Evolutionary conservation across 2,113 vertebrate species (phyloP), one percentile per base, ranked within the genome.

Genomic region (Labrus mixtus): DNA sequence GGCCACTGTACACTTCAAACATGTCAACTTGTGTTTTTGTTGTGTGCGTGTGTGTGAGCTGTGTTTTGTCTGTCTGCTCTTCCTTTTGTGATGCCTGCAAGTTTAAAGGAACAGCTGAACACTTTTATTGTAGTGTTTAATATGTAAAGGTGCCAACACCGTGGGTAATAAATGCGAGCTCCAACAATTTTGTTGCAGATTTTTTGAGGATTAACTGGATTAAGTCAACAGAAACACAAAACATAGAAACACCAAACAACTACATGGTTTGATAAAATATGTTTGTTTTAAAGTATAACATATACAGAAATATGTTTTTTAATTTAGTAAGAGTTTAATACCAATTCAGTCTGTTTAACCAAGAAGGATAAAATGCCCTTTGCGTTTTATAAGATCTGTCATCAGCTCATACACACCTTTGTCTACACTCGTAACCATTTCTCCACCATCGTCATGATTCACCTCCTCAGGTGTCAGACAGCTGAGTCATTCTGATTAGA

Each of bases 401-500:
- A 33, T 16, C 20, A 50, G 8, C 19, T 13, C n/a, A 10, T 8
- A 41, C 45, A 22, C 43, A 59, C 33, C 8, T 58, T 62, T 45
- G 29, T 62, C 20, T 46, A 51, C 20, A 29, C 33, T 23, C 12
- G 25, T 46, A 19, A 29, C 25, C 17, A 6, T 17, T 16, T 62
- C 54, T 62, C 25, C n/a, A 13, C 39, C 55, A 58, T 78, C 22
- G 56, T 70, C 67, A 66, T 53, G 22, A 37, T 50, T 57, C 12
- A 46, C 23, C 23, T 76, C 51, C 16, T 46, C 60, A 56, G 8
- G 64, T 39, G 64, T 70, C 20, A 69, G 57, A 60, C 51, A 33
- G 68, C 83, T 83, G 67, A 51, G 68, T 69, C 62, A 41, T 16
- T 6, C 66, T 8, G 33, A 74, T 83, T 66, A 63, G 55, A 86